Evolutionary conservation across 2,113 vertebrate genomes (phyloP), one percentile per base, ranked within the genome.

Genomic region (Sinocyclocheilus rhinocerous): DNA sequence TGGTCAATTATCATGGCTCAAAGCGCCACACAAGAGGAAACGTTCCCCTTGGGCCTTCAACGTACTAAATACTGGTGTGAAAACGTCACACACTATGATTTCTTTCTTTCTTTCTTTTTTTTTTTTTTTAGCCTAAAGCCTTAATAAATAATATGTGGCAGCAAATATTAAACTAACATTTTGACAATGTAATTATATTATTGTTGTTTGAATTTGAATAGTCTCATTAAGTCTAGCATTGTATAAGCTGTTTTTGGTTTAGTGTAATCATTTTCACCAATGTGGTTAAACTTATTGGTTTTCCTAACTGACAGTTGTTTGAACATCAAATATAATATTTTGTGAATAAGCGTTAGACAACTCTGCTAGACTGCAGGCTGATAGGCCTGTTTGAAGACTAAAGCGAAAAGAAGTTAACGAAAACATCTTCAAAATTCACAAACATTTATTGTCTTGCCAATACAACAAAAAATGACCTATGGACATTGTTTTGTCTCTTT

Each of bases 371-470:
- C 57, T 36, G 52, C 13, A 26, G 39, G 61, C 7, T 69, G 26
- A 87, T 24, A 84, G 76, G 65, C 36, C 16, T 26, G 26, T 72
- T 24, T 39, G 20, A 61, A 86, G 33, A 84, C 36, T 16, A 84
- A 48, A 45, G 73, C 82, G 11, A 81, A 87, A 83, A 70, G 50
- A 78, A 81, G 24, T 63, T 83, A 83, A 75, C 67, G 52, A 88
- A 78, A 61, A 67, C 79, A 78, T 59, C 20, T 81, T 87, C 78
- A 89, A 89, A 90, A 84, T 88, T 96, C 96, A 97, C 96, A 97
- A 96, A 97, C 96, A 97, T 98, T 98, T 98, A 97, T 98, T 98
- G 95, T 94, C 86, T 95, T 90, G 90, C 93, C 92, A 95, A 96
- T 95, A 97, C 96, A 97, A 94, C 96, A 94, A 94, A 93, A 77